phyloP scores from a whole-genome alignment of 92 coral and sea anemone species.

The Palythoa grandis region DNA sequence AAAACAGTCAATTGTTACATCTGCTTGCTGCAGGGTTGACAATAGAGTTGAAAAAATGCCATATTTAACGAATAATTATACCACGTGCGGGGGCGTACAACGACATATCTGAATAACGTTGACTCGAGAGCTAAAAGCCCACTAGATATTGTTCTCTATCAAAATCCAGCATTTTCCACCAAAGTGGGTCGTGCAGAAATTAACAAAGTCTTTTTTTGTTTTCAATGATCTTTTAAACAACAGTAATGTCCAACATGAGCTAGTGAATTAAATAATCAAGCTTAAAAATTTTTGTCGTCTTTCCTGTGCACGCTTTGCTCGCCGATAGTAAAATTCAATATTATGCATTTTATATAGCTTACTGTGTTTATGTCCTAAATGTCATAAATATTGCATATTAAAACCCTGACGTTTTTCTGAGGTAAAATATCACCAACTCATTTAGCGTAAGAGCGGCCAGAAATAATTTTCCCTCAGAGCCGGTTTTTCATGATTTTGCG shows the following conservation, averaged over 20 bases:
- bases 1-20: slow-evolving; percentile 7
- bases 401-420: slow-evolving; percentile 64
- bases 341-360: slow-evolving; percentile 50
- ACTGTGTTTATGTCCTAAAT: slow-evolving; percentile 80
- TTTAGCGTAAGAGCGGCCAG: slow-evolving; percentile 23
- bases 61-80: slow-evolving; percentile 18
- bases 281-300: background rate
- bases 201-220: background rate
- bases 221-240: background rate
- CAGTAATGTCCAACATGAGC: background rate
- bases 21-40: background rate
- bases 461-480: background rate
- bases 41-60: background rate
- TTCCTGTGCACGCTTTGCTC: slow-evolving; percentile 8
- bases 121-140: slow-evolving; percentile 39
- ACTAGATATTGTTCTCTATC: slow-evolving; percentile 29
- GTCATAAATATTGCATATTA: slow-evolving; percentile 86
- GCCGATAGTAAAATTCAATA: slow-evolving; percentile 42
- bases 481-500: background rate
- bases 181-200: background rate
- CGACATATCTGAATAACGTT: background rate
- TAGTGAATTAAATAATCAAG: background rate
- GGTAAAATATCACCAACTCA: slow-evolving; percentile 40
- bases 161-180: slow-evolving; percentile 27
- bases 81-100: slow-evolving; percentile 26